phyloP scores from a whole-genome alignment of 1,140 invertebrate species.

The Papilio glaucus region DNA sequence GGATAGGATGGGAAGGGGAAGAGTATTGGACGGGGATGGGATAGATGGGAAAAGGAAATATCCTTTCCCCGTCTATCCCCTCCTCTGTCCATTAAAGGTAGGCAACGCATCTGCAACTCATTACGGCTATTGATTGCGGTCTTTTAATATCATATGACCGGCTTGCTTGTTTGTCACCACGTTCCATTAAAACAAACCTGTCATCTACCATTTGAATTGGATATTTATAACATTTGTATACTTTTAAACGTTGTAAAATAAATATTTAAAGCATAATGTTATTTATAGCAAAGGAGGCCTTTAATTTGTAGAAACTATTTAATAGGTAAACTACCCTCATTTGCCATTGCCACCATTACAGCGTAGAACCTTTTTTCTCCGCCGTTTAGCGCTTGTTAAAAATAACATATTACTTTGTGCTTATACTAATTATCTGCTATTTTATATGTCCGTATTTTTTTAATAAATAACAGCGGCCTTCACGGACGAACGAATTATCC shows the following conservation, averaged over 20 bases:
- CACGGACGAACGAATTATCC: constrained; percentile 52
- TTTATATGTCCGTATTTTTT: constrained; percentile 36
- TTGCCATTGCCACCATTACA: not conserved
- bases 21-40: too few species aligned
- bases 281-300: not conserved
- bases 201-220: too few species aligned
- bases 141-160: too few species aligned
- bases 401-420: constrained; percentile 31
- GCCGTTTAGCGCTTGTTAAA: constrained; percentile 33
- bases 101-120: too few species aligned
- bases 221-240: too few species aligned
- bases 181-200: too few species aligned
- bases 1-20: too few species aligned
- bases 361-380: not conserved
- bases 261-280: not conserved
- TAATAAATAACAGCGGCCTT: constrained; percentile 41
- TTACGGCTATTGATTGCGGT: too few species aligned
- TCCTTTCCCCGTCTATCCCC: too few species aligned
- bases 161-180: too few species aligned
- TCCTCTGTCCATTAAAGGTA: too few species aligned
- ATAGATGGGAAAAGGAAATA: too few species aligned
- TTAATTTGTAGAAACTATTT: constrained; percentile 4
- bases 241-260: not conserved
- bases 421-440: constrained; percentile 27
- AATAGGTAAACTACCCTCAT: not conserved